phyloP scores from a whole-genome alignment of 2,888 invertebrate species.

The Formica aserva region DNA sequence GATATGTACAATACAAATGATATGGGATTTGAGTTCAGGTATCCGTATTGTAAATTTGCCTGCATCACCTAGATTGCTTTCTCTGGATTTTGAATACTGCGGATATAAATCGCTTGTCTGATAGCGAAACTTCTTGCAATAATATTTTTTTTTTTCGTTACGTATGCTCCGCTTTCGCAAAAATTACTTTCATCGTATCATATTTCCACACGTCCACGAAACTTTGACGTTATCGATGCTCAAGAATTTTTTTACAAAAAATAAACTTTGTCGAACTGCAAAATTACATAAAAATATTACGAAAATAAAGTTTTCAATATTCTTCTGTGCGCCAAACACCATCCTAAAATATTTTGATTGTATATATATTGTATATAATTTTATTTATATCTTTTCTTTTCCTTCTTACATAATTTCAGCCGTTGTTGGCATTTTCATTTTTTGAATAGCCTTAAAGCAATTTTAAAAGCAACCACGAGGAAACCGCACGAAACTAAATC shows the following conservation, averaged over 20 bases:
- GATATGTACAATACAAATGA: neutral
- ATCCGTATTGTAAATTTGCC: constrained; percentile 16
- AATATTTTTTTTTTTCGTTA: constrained; percentile 21
- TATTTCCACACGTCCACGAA: neutral
- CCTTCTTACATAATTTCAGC: neutral
- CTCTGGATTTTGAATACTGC: neutral
- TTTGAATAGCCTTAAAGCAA: constrained; percentile 15
- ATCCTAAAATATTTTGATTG: neutral
- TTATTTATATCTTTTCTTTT: neutral
- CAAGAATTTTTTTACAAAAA: neutral
- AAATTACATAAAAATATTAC: neutral
- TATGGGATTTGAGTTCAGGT: neutral
- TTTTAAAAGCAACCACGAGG: neutral
- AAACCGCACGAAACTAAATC: constrained; percentile 27
- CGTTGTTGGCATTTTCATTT: constrained; percentile 6
- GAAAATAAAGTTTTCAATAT: neutral
- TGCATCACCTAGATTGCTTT: neutral
- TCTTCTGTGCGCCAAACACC: neutral
- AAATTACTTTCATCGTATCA: neutral
- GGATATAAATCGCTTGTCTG: neutral
- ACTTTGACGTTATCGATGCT: neutral
- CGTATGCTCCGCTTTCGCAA: neutral
- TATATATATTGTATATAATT: neutral
- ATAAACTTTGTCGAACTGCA: neutral
- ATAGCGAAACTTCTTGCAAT: neutral